Conservation (phyloP, 2,888 invertebrate genomes). For the Eupithecia centaureata region DNA sequence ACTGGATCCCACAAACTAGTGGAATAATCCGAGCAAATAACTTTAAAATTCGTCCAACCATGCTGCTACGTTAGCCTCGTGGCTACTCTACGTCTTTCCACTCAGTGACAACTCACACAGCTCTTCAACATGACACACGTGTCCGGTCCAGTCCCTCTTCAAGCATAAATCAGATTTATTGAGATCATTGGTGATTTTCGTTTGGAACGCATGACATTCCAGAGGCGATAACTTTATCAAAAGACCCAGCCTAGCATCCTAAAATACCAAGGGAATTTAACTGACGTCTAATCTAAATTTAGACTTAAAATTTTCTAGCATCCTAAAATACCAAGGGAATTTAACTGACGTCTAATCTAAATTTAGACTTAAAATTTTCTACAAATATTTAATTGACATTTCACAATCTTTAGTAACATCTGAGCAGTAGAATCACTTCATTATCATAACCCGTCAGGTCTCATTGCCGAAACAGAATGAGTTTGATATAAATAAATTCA, state of each 20-base stretch:
- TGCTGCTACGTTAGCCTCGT: neutral
- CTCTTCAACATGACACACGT: neutral
- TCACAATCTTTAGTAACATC: slow-evolving; percentile 14
- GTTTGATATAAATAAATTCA: neutral
- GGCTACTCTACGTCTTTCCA: neutral
- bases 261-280: neutral
- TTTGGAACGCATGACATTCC: neutral
- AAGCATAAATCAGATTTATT: neutral
- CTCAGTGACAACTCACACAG: neutral
- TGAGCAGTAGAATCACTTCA: slow-evolving; percentile 9
- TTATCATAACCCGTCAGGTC: slow-evolving; percentile 40
- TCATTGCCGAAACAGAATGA: slow-evolving; percentile 30
- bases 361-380: neutral
- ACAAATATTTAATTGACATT: slow-evolving; percentile 10
- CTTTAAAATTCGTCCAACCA: neutral
- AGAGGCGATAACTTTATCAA: too few relatives aligned
- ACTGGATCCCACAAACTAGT: too few relatives aligned
- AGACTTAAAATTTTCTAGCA: neutral
- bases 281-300: neutral
- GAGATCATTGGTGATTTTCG: neutral
- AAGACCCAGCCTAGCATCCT: too few relatives aligned
- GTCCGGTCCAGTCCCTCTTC: neutral
- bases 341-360: neutral
- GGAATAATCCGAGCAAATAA: neutral
- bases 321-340: neutral